Evolutionary conservation across 2,797 vertebrate species (phyloP).

Genomic region (Sorex maritimensis): DNA sequence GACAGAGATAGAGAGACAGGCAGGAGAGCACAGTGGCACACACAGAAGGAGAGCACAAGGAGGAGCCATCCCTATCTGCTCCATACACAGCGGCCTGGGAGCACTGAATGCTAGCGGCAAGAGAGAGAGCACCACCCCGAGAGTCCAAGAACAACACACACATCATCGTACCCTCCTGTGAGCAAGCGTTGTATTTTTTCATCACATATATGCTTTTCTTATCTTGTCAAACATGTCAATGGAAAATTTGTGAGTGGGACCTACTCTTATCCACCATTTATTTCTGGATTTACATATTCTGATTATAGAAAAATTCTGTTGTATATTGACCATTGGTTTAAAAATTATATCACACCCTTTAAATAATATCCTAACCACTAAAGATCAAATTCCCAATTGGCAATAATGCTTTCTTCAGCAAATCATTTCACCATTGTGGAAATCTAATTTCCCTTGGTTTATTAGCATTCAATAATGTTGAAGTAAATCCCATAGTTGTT

Average conservation of each 20-base stretch:
- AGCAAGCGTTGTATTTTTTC: background rate
- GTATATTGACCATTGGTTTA: background rate
- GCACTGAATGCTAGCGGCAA: no score
- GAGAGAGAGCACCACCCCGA: no score
- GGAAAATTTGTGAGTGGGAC: background rate
- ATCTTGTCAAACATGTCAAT: background rate
- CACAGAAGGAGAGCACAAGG: no score
- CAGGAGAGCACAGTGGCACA: no score
- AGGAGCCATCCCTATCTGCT: no score
- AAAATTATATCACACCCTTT: background rate
- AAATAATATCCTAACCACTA: background rate
- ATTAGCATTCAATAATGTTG: background rate
- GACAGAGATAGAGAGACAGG: no score
- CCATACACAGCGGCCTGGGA: no score
- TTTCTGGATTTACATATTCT: background rate
- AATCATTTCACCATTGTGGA: background rate
- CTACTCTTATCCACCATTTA: background rate
- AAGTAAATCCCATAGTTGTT: background rate
- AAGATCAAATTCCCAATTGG: background rate
- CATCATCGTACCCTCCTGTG: no score
- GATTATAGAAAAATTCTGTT: background rate
- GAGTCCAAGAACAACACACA: no score
- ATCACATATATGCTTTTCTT: background rate
- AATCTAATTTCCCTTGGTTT: background rate
- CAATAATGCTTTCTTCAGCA: background rate